Base-by-base conservation (phyloP, 2,888 invertebrate species). In the Xiphydria camelus region DNA sequence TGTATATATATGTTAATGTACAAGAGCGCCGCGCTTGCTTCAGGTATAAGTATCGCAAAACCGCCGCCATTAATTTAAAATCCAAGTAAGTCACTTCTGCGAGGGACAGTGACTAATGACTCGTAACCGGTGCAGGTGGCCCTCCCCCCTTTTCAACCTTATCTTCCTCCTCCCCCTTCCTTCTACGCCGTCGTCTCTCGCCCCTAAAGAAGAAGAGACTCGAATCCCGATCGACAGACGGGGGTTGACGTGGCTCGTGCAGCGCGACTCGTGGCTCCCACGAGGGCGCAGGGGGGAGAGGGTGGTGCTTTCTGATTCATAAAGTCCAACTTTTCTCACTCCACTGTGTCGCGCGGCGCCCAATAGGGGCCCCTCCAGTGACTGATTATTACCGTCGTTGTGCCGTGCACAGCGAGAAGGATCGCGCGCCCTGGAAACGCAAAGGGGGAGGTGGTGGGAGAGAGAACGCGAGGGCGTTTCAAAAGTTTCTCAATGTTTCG, bases 51-150 rank as follows among this genome's bases (percentile, higher is more conserved):
- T 61, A 61, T 61, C 61, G 61, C 59, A 59, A 61, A 61, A 61
- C 57, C 61, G 15, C 37, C 49, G 58, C 65, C 65, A 66, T 67
- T 67, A 67, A 67, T 68, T 66, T 58, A 62, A 69, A 69, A 66
- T 61, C 58, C 56, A 51, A 58, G 58, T 61, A 62, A 68, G 66
- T 62, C 64, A 53, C 60, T 50, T 52, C 61, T 66, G 69, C 49
- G 37, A 47, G 23, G 49, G 69, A 70, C 69, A 68, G 61, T 66
- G 68, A 70, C 64, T 69, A 66, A 70, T 66, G 66, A 67, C 55
- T 54, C 55, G 51, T 52, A 57, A 47, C 49, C 32, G 40, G 19
- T 19, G 19, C 34, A 19, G 14, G 10, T 10, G 34, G 15, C 19
- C 18, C 34, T 17, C 34, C 34, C 34, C 18, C n/a, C n/a, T n/a